These are phyloP conservation scores for Agonopterix arenella DNA, from an alignment of 2,888 invertebrate species.

Conservation along the genomic window DNA sequence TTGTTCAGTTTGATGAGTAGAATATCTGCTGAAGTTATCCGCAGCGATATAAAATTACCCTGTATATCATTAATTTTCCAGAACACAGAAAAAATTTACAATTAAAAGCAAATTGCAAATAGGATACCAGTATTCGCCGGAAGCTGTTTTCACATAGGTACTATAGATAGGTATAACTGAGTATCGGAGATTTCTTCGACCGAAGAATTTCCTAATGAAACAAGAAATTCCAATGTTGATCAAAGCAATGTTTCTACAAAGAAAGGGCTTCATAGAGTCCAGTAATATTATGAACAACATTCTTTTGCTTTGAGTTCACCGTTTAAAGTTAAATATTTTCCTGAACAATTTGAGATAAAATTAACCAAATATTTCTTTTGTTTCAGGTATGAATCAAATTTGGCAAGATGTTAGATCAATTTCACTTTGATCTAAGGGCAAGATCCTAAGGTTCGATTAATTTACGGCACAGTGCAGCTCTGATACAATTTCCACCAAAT, in stretches of 20 bases:
- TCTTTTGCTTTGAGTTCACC: neutral
- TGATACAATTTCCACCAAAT: neutral
- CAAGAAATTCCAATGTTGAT: conserved; percentile 35
- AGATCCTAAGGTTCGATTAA: no score
- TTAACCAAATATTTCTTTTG: neutral
- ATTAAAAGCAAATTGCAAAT: no score
- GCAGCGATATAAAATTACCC: no score
- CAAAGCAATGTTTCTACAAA: conserved; percentile 24
- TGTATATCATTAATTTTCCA: no score
- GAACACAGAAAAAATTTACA: no score
- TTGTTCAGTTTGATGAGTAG: no score
- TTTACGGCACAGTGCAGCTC: no score
- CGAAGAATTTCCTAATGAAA: conserved; percentile 39
- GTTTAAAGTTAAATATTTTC: no score
- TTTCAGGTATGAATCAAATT: conserved; percentile 3
- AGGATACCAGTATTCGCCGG: conserved; percentile 9
- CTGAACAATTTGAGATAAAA: neutral
- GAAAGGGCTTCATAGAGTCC: conserved; percentile 7
- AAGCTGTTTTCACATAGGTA: conserved; percentile 16
- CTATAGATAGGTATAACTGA: no score
- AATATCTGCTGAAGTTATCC: no score
- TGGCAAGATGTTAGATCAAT: neutral
- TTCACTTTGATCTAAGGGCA: neutral
- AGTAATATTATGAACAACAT: neutral
- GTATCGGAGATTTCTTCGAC: conserved; percentile 23